Conservation (phyloP, 2,888 invertebrate species). For the Choristoneura rosaceana region DNA sequence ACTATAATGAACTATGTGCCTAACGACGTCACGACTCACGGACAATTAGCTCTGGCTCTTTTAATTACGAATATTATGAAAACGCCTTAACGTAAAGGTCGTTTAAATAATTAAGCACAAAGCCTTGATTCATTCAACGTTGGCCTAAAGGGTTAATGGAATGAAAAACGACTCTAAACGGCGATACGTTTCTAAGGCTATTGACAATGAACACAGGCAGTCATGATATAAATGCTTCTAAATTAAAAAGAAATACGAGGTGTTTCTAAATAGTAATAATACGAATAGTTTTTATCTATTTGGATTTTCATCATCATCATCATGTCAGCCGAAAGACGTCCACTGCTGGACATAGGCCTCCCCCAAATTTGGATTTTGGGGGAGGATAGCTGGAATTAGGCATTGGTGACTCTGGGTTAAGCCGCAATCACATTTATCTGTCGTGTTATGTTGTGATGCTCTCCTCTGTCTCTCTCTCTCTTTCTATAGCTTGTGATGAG, state of each 20-base stretch:
- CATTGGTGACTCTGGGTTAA: too few species aligned
- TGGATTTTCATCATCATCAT: too few species aligned
- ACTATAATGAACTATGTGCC: conserved; percentile 64
- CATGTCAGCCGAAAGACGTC: too few species aligned
- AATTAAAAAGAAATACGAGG: conserved; percentile 32
- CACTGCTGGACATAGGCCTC: too few species aligned
- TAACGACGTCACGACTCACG: conserved; percentile 66
- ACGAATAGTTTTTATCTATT: too few species aligned
- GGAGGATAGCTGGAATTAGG: too few species aligned
- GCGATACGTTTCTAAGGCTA: conserved; percentile 35
- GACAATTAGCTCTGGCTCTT: conserved; percentile 75
- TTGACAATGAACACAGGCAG: conserved; percentile 24
- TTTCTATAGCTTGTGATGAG: too few species aligned
- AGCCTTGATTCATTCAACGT: conserved; percentile 68
- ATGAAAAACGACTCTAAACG: conserved; percentile 59
- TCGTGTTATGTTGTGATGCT: too few species aligned
- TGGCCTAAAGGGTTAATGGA: conserved; percentile 76
- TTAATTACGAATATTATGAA: conserved; percentile 80
- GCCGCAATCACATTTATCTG: too few species aligned
- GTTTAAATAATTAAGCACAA: conserved; percentile 75
- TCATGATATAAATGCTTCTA: not conserved
- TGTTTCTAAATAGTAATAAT: not conserved
- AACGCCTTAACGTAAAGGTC: conserved; percentile 68
- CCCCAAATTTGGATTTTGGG: too few species aligned
- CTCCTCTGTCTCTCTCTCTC: too few species aligned